Evolutionary conservation across 2,888 invertebrate genomes (phyloP).

Genomic region (Alloplasta piceator): DNA sequence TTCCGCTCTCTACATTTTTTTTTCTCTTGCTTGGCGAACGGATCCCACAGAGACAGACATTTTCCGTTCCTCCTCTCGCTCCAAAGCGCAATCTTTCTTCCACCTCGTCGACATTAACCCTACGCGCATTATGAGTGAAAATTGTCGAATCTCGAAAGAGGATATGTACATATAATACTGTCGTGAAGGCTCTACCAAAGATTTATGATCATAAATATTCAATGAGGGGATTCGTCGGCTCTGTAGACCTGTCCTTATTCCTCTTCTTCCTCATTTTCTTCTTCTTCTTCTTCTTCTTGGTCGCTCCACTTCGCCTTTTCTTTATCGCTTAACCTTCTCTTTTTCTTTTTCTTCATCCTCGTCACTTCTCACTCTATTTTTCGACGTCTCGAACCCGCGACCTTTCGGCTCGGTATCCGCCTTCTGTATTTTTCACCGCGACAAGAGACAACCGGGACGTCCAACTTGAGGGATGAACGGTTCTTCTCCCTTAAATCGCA

Average conservation of each 20-base stretch:
- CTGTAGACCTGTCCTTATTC: conserved; percentile 1
- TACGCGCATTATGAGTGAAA: conserved; percentile 32
- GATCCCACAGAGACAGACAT: conserved; percentile 4
- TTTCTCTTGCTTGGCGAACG: conserved; percentile 1
- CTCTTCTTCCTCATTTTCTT: background rate
- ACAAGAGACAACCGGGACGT: conserved; percentile 13
- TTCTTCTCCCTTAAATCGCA: conserved; percentile 37
- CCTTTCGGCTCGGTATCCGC: conserved; percentile 43
- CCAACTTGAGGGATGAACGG: conserved; percentile 45
- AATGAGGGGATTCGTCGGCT: conserved; percentile 45
- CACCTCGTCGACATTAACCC: conserved; percentile 15
- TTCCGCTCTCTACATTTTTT: conserved; percentile 11
- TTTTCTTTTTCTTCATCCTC: conserved; percentile 5
- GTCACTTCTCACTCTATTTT: conserved; percentile 36
- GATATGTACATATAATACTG: conserved; percentile 40
- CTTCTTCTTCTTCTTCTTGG: conserved; percentile 21
- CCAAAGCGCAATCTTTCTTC: background rate
- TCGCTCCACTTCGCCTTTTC: conserved; percentile 9
- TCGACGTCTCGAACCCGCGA: conserved; percentile 13
- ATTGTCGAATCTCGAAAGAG: conserved; percentile 53
- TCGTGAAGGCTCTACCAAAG: conserved; percentile 42
- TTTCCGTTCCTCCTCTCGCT: background rate
- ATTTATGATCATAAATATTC: conserved; percentile 61
- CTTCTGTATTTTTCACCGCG: conserved; percentile 11
- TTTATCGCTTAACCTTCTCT: background rate